These are phyloP conservation scores for Diprion similis DNA, from an alignment of 1,140 invertebrate genomes.

Conservation along the genomic window DNA sequence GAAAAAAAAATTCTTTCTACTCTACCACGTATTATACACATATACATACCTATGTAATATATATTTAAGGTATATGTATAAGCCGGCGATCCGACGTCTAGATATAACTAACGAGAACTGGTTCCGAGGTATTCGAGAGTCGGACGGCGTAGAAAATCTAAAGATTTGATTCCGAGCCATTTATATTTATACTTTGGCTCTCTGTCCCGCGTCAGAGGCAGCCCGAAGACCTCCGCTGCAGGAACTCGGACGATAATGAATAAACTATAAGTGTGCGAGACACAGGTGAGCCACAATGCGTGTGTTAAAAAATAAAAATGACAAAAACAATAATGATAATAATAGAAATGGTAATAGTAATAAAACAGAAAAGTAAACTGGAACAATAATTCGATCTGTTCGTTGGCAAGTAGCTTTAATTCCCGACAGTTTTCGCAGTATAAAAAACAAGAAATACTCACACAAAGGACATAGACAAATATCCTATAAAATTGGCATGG, in stretches of 20 bases:
- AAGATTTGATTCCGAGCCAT: constrained; percentile 2
- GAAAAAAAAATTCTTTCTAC: neutral
- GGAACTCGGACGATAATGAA: constrained; percentile 1
- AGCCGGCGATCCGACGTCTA: neutral
- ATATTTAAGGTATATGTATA: neutral
- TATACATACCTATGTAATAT: too few relatives aligned
- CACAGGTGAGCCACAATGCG: neutral
- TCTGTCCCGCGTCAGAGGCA: neutral
- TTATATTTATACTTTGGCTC: constrained; percentile 4
- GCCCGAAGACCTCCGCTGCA: neutral
- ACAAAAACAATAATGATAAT: too few relatives aligned
- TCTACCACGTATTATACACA: neutral
- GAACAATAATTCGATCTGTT: too few relatives aligned
- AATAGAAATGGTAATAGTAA: too few relatives aligned
- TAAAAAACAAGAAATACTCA: too few relatives aligned
- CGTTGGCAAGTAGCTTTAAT: too few relatives aligned
- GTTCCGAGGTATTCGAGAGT: neutral
- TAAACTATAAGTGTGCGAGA: neutral
- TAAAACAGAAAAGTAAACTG: too few relatives aligned
- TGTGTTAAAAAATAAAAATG: neutral
- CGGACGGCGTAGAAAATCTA: constrained; percentile 1
- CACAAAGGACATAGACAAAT: too few relatives aligned
- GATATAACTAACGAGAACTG: constrained; percentile 4
- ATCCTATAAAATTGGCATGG: too few relatives aligned
- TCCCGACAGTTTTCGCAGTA: too few relatives aligned